Conservation (phyloP, 2,888 invertebrate genomes). For the Caenorhabditis parvicauda region DNA sequence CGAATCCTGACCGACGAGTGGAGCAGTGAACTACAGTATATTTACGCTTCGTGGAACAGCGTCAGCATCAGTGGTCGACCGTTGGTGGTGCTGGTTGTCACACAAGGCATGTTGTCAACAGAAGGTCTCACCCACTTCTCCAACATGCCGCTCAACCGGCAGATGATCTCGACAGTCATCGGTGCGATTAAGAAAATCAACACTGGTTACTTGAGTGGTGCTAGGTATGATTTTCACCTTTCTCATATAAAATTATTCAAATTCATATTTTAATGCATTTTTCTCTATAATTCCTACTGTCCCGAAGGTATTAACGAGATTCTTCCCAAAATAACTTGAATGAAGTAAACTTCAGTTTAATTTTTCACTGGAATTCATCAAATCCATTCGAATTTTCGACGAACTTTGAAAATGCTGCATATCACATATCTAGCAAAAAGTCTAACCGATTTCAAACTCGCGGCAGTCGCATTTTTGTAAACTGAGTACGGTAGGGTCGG, state of each 20-base stretch:
- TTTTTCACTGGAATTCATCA: not conserved
- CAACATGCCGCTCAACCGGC: conserved; percentile 42
- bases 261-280: too few species aligned
- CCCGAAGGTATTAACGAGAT: too few species aligned
- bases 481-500: too few species aligned
- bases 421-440: too few species aligned
- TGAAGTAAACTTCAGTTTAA: not conserved
- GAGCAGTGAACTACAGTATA: conserved; percentile 57
- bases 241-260: not conserved
- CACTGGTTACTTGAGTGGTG: conserved; percentile 98
- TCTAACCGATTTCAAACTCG: too few species aligned
- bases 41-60: conserved; percentile 90
- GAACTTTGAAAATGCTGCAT: too few species aligned
- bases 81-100: conserved; percentile 79
- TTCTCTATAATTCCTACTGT: too few species aligned
- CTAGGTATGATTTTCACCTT: conserved; percentile 67
- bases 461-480: too few species aligned
- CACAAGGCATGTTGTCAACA: conserved; percentile 71
- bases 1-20: conserved; percentile 86
- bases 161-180: conserved; percentile 71
- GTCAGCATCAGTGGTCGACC: conserved; percentile 95
- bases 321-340: too few species aligned
- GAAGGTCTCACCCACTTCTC: conserved; percentile 43
- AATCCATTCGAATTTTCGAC: not conserved
- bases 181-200: conserved; percentile 96